Evolutionary conservation across 2,113 vertebrate genomes (phyloP).

Genomic region (Cathartes aura): DNA sequence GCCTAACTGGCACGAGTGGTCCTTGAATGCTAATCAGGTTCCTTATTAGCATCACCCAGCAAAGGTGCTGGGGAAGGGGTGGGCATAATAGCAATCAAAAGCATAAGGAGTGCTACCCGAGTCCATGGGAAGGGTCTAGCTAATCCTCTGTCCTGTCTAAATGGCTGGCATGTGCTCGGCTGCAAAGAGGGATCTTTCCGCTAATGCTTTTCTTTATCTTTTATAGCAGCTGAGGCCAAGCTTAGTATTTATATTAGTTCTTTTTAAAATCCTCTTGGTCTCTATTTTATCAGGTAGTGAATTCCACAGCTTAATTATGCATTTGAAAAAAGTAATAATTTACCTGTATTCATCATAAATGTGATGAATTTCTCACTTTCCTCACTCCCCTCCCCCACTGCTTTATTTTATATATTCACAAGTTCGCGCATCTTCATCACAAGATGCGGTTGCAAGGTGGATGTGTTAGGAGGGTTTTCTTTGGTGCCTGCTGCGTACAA

Average conservation of each 20-base stretch:
- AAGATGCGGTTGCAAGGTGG: not conserved
- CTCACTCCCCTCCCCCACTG: not conserved
- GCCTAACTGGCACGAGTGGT: not conserved
- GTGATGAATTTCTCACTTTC: not conserved
- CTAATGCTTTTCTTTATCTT: not conserved
- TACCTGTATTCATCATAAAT: not conserved
- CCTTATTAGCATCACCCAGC: not conserved
- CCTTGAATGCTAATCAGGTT: not conserved
- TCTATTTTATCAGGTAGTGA: not conserved
- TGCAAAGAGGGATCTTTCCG: not conserved
- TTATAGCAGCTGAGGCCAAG: not conserved
- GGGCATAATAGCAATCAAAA: not conserved
- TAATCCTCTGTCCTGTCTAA: not conserved
- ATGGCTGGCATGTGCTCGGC: not conserved
- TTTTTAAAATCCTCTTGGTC: not conserved
- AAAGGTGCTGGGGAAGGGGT: not conserved
- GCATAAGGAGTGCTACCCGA: not conserved
- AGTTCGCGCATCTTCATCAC: rapidly evolving
- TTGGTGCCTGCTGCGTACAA: not conserved
- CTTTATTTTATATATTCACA: not conserved
- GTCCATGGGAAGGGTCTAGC: not conserved
- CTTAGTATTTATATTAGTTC: not conserved
- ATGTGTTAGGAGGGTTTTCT: not conserved
- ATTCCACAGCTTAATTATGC: not conserved
- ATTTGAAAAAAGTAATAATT: not conserved